Percentiles rank a stretch among this genome's conserved stretches.
These are phyloP conservation scores for Zaprionus inermis DNA, from an alignment of 1,140 invertebrate genomes.

Conservation along the genomic window DNA sequence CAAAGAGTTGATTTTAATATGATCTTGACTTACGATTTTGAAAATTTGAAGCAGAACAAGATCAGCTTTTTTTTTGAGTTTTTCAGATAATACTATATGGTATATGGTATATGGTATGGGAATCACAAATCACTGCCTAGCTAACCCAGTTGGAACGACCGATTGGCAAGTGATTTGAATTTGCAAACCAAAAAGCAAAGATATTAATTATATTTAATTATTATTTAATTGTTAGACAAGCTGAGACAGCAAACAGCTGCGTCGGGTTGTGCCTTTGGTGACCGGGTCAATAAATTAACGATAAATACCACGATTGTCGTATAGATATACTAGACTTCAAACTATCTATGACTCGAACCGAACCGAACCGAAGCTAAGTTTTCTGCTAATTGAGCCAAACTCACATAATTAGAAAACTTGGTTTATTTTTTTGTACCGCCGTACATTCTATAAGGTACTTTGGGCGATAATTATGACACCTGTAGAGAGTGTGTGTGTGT, in stretches of 20 bases:
- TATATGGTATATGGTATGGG: too few species aligned
- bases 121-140: too few species aligned
- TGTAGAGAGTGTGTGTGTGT: constrained; percentile 10
- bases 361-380: neutral
- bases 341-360: neutral
- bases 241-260: constrained; percentile 23
- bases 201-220: constrained; percentile 56
- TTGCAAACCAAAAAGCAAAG: constrained; percentile 5
- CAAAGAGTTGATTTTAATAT: neutral
- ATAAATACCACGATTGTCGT: constrained; percentile 36
- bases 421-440: neutral
- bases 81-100: too few species aligned
- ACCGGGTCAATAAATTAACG: constrained; percentile 49
- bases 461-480: constrained; percentile 30
- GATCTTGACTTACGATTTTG: neutral
- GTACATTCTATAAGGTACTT: constrained; percentile 9
- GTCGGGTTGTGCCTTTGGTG: constrained; percentile 11
- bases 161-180: constrained; percentile 5
- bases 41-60: too few species aligned
- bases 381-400: neutral
- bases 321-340: constrained; percentile 3
- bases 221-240: constrained; percentile 26
- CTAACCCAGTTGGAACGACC: neutral
- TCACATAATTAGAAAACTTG: constrained; percentile 7
- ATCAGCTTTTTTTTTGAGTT: too few species aligned